phyloP scores from a whole-genome alignment of 2,113 vertebrate genomes.

The Daboia siamensis region DNA sequence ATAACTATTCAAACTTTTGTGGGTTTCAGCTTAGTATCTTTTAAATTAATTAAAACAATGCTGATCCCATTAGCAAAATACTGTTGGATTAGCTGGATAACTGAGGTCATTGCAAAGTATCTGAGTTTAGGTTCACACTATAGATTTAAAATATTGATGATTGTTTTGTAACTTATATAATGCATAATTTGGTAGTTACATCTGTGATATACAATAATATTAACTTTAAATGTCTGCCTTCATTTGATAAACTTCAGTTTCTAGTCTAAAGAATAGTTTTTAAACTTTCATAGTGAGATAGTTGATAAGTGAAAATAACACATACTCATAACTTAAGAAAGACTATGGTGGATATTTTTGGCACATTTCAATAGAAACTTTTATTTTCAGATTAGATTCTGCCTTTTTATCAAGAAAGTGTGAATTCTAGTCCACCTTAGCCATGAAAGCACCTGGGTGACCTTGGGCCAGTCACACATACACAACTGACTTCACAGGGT shows the following conservation, averaged over 20 bases:
- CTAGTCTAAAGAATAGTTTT: background rate
- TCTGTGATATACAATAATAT: background rate
- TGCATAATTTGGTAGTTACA: background rate
- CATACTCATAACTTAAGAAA: conserved; percentile 5
- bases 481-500: background rate
- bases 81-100: background rate
- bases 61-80: background rate
- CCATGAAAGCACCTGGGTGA: background rate
- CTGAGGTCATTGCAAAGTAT: background rate
- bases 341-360: background rate
- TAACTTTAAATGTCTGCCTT: background rate
- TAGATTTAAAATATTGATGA: background rate
- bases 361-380: background rate
- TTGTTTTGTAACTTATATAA: background rate
- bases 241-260: background rate
- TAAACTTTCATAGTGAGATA: background rate
- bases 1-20: background rate
- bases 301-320: conserved; percentile 26
- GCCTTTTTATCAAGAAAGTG: conserved; percentile 2
- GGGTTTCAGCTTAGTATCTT: background rate
- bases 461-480: background rate
- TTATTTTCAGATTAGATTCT: conserved; percentile 29
- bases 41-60: background rate
- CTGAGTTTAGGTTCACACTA: background rate
- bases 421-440: background rate